Conservation (phyloP, 2,797 vertebrate genomes). For the Tiaroga cobitis region DNA sequence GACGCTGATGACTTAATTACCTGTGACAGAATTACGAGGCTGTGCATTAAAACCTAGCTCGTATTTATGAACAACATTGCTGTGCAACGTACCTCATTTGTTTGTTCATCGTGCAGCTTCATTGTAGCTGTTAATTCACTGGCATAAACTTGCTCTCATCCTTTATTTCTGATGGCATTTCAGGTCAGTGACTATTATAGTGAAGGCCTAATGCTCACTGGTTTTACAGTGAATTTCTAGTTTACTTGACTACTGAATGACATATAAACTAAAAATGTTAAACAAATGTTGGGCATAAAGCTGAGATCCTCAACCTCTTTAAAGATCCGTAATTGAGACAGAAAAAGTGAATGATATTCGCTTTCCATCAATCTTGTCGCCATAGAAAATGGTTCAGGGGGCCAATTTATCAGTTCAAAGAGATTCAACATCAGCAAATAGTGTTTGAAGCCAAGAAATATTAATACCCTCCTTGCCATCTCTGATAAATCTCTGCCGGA, state of each 20-base stretch:
- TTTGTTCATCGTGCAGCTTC: neutral
- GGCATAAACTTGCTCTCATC: neutral
- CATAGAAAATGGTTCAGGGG: neutral
- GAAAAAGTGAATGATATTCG: neutral
- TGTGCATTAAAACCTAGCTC: neutral
- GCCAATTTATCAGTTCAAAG: slow-evolving; percentile 24
- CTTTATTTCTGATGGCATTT: neutral
- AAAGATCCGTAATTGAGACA: neutral
- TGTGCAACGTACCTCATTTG: neutral
- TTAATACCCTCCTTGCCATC: slow-evolving; percentile 4
- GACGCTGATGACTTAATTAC: slow-evolving; percentile 3
- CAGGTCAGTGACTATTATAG: neutral
- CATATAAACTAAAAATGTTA: neutral
- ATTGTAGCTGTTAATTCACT: neutral
- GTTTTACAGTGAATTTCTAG: neutral
- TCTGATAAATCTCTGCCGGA: slow-evolving; percentile 33
- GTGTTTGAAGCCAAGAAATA: slow-evolving; percentile 24
- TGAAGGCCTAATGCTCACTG: neutral
- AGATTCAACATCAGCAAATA: slow-evolving; percentile 23
- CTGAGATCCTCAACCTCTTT: neutral
- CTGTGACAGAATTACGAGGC: slow-evolving; percentile 9
- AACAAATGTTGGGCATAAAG: neutral
- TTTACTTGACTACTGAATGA: neutral
- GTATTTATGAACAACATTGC: neutral
- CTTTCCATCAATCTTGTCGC: neutral